Base-by-base conservation (phyloP, 2,797 vertebrate genomes). In the Myotis planiceps region DNA sequence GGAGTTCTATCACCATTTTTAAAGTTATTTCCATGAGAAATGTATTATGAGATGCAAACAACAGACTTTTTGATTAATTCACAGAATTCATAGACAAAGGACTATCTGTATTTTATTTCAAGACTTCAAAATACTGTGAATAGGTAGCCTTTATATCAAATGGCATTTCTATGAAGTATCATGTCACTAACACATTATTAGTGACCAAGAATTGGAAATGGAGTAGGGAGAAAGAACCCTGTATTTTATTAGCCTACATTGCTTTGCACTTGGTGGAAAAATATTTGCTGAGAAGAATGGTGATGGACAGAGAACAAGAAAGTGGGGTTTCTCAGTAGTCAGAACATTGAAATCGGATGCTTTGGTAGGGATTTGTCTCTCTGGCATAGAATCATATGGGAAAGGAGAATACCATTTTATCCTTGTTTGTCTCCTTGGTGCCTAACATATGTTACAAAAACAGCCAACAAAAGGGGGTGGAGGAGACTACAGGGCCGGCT, bases 401-500 rank as follows among this genome's bases (percentile, higher is more conserved):
- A 95, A 95, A 92, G 91, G 94, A 94, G 5, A 14, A 96, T 88
- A 87, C 29, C 66, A 92, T 95, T 96, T 81, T 95, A 82, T 27
- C 6, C 90, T 1, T 6, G 51, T 96, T 97, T 97, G 78, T 84
- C 51, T 18, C 37, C 82, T 88, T 94, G 90, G 88, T 65, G 88
- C 66, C 81, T 94, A 93, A 95, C 82, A 87, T 96, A 47, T 58
- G 97, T 49, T 88, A 86, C 66, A 93, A 96, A 95, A 97, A 96
- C 89, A 78, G 96, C 89, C 4, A 96, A 87, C 74, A 87, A 91
- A 95, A 79, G 53, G 12, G 39, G 18, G 8, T 68, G 29, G 63
- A 92, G 21, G 75, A 80, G 63, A 69, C 66, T 27, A 8, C 8
- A 23, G 45, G 83, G 71, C 92, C 18, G 6, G 87, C 60, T 94